A percentile compares a stretch with the other conserved stretches of the same genome.
These are phyloP conservation scores for Arvicanthis niloticus DNA, from an alignment of 2,113 vertebrate species.

Conservation along the genomic window DNA sequence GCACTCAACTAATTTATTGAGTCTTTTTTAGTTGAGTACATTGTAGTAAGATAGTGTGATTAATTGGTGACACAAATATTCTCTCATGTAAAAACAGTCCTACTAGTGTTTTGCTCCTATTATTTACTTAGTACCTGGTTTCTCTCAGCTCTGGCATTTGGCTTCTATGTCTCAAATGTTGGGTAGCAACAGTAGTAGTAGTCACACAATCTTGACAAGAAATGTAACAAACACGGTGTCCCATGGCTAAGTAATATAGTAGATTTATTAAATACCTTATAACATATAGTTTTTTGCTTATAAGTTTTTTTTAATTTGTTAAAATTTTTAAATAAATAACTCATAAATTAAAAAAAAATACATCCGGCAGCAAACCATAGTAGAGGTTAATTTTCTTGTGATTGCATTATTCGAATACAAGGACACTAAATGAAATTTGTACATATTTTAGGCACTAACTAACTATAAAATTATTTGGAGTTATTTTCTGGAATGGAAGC, in stretches of 20 bases:
- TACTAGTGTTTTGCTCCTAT: neutral
- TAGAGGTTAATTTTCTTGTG: neutral
- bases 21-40: neutral
- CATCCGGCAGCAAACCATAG: neutral
- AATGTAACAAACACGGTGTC: neutral
- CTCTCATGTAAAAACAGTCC: neutral
- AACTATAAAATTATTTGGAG: neutral
- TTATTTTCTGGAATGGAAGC: neutral
- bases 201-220: accelerated
- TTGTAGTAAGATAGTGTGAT: neutral
- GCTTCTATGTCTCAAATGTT: neutral
- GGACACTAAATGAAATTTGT: neutral
- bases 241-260: too few relatives aligned
- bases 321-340: neutral
- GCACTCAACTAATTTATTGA: too few relatives aligned
- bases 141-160: neutral
- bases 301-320: neutral
- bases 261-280: neutral
- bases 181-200: too few relatives aligned
- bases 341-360: neutral
- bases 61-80: neutral
- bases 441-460: neutral
- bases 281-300: neutral
- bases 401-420: neutral
- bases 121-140: neutral